phyloP scores from a whole-genome alignment of 2,888 invertebrate species.

The Acleris laterana region DNA sequence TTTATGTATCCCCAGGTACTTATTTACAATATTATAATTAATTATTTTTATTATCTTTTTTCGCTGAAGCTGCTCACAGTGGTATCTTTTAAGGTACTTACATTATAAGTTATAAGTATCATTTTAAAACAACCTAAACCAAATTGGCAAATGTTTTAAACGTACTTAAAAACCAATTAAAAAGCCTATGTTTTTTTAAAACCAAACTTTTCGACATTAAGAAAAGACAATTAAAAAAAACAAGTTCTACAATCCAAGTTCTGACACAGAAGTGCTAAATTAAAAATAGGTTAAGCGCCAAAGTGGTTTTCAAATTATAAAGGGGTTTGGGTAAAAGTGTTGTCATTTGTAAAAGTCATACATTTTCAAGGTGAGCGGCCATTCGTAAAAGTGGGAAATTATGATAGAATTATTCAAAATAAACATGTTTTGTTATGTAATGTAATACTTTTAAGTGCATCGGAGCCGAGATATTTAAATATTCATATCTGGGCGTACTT shows the following conservation, averaged over 20 bases:
- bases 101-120: not conserved
- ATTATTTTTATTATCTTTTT: constrained; percentile 29
- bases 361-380: too few relatives aligned
- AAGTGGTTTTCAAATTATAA: not conserved
- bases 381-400: too few relatives aligned
- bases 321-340: too few relatives aligned
- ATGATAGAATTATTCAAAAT: too few relatives aligned
- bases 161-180: not conserved
- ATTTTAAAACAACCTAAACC: constrained; percentile 2
- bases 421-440: too few relatives aligned
- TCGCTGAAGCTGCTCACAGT: constrained; percentile 51
- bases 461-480: too few relatives aligned
- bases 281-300: not conserved
- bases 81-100: constrained; percentile 41
- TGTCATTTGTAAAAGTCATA: too few relatives aligned
- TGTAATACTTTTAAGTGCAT: too few relatives aligned
- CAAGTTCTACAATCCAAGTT: not conserved
- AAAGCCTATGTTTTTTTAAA: not conserved
- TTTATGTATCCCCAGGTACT: constrained; percentile 36
- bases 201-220: not conserved
- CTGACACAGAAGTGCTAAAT: not conserved
- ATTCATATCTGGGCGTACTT: too few relatives aligned
- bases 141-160: not conserved
- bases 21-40: constrained; percentile 41
- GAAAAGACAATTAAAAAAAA: not conserved